These are phyloP conservation scores for Hyposoter dolosus DNA, from an alignment of 2,888 invertebrate genomes.

Conservation along the genomic window DNA sequence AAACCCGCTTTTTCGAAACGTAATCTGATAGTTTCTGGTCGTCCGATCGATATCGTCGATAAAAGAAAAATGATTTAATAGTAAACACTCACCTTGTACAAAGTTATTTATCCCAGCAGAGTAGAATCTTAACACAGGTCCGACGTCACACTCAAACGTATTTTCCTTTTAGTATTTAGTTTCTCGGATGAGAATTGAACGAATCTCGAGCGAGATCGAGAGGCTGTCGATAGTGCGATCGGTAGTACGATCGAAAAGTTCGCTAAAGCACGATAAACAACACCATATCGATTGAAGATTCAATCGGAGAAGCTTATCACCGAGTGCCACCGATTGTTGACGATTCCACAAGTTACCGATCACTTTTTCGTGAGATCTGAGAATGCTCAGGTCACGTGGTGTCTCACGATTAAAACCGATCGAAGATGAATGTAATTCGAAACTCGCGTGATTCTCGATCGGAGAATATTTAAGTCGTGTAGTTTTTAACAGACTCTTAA, in stretches of 20 bases:
- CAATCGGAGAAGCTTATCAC: slow-evolving; percentile 8
- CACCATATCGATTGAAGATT: slow-evolving; percentile 24
- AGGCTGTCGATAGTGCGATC: slow-evolving; percentile 5
- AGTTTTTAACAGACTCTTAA: not conserved
- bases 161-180: slow-evolving; percentile 1
- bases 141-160: slow-evolving; percentile 61
- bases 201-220: slow-evolving; percentile 26
- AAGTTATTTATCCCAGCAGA: slow-evolving; percentile 54
- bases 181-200: not conserved
- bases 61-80: not conserved
- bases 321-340: slow-evolving; percentile 19
- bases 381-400: slow-evolving; percentile 1
- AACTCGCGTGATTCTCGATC: not conserved
- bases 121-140: slow-evolving; percentile 35
- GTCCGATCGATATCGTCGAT: not conserved
- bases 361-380: slow-evolving; percentile 2
- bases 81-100: slow-evolving; percentile 55
- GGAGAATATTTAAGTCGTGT: not conserved
- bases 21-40: not conserved
- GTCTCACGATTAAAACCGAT: not conserved
- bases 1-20: not conserved
- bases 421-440: not conserved
- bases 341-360: slow-evolving; percentile 5
- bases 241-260: slow-evolving; percentile 49
- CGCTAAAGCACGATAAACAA: slow-evolving; percentile 58